These are phyloP conservation scores for Coelopa pilipes DNA, from an alignment of 2,888 invertebrate genomes.

Conservation along the genomic window DNA sequence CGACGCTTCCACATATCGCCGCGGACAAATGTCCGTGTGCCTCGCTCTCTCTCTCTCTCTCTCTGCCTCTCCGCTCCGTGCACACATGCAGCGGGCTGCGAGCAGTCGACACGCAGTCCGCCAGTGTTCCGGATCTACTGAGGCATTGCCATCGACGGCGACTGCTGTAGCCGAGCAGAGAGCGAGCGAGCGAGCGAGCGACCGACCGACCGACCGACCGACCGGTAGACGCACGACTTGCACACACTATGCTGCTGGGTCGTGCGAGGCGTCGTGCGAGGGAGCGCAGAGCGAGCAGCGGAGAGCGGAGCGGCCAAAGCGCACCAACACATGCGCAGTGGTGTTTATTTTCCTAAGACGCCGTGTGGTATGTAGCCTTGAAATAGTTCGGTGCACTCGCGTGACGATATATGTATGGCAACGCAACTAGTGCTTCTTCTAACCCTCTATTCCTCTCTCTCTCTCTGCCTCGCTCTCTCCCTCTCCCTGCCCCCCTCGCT, in stretches of 20 bases:
- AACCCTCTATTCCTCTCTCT: constrained; percentile 20
- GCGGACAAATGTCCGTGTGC: too few species aligned
- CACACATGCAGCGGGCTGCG: neutral
- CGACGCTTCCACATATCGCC: too few species aligned
- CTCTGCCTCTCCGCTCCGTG: too few species aligned
- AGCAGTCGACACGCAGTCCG: neutral
- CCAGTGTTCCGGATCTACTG: constrained; percentile 34
- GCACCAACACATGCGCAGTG: constrained; percentile 47
- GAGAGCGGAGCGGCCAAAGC: constrained; percentile 36
- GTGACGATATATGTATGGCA: constrained; percentile 52
- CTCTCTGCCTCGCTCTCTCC: constrained; percentile 3
- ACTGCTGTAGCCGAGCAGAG: constrained; percentile 26
- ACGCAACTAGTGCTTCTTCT: constrained; percentile 36
- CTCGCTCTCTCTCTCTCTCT: too few species aligned
- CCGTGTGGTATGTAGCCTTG: constrained; percentile 67
- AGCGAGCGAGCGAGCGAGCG: neutral
- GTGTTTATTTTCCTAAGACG: constrained; percentile 45
- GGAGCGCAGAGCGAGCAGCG: neutral
- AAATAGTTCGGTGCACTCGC: constrained; percentile 68
- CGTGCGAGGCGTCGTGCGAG: too few species aligned
- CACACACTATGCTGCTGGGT: too few species aligned
- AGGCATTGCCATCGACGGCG: constrained; percentile 6
- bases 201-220: neutral
- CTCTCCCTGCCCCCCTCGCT: too few species aligned
- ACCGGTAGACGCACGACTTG: too few species aligned